Base-by-base conservation (phyloP, 2,888 invertebrate species). In the Melinaea menophilus region DNA sequence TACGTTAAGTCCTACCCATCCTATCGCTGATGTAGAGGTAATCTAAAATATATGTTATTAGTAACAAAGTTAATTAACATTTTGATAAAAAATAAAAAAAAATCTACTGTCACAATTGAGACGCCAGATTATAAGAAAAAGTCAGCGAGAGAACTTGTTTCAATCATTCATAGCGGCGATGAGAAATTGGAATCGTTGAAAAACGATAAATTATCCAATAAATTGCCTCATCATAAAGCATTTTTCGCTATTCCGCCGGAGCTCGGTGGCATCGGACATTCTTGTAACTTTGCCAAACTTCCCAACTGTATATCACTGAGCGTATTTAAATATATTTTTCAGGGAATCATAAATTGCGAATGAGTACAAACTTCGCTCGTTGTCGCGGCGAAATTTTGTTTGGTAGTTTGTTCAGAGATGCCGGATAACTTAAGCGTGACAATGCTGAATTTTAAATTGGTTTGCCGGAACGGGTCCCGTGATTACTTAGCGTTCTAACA, bases 241-340 rank as follows among this genome's bases (percentile, higher is more conserved):
- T 51, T 68, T 68, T 64, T 63, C 63, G 61, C 65, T 63, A 63
- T 65, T 62, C 62, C 57, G 54, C 56, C 60, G 58, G 64, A 65
- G 65, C 69, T 61, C 66, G 69, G 63, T 69, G 68, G 70, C 60
- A 61, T 69, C 65, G 71, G 72, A 71, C 74, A 78, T 69, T 67
- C 64, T 73, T 75, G 76, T 77, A 76, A 75, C 75, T 74, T 74
- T 74, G 79, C 79, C 78, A 78, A 76, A 64, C 71, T 68, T 73
- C 72, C 73, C 69, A 62, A 66, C 72, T 67, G 73, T 79, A 76
- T 72, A 75, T 77, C 76, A 79, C 72, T 71, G 72, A 71, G 71
- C 75, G 74, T 75, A 77, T 78, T 78, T 77, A 79, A 79, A 79
- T 81, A 79, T 75, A 79, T 77, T 77, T 77, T 78, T 79, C 76